Evolutionary conservation across 2,797 vertebrate species (phyloP).

Genomic region (Manis crassicaudata): DNA sequence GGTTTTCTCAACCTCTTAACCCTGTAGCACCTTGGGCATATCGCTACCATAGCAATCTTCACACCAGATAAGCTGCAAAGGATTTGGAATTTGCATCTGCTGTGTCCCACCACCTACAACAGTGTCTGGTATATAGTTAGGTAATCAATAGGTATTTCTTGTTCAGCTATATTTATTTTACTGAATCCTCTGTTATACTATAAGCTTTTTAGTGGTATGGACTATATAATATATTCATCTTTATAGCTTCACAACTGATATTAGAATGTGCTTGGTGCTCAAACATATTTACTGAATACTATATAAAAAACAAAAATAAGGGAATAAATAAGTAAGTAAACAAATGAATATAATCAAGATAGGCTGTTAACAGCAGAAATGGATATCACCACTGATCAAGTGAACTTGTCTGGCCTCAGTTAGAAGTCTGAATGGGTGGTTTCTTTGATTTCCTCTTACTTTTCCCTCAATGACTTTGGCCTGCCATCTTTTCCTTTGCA

Average conservation of each 20-base stretch:
- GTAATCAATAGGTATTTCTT: background rate
- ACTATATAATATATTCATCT: background rate
- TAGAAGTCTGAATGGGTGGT: background rate
- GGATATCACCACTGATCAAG: background rate
- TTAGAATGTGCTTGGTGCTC: background rate
- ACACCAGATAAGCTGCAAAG: background rate
- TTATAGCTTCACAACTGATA: background rate
- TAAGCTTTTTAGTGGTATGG: background rate
- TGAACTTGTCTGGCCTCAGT: background rate
- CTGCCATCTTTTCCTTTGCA: slow-evolving; percentile 28
- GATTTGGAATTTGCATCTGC: background rate
- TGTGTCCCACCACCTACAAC: background rate
- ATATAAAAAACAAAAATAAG: background rate
- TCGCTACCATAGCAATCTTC: background rate
- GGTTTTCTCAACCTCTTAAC: background rate
- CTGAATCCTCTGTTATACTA: background rate
- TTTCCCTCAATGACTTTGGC: background rate
- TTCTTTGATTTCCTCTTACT: background rate
- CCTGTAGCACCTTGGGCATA: background rate
- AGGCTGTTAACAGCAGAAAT: background rate
- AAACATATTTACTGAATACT: background rate
- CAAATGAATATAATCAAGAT: background rate
- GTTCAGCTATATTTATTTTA: background rate
- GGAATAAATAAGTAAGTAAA: background rate
- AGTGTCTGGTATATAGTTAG: background rate